These are phyloP conservation scores for Cephalopterus ornatus DNA, from an alignment of 2,113 vertebrate species.

Conservation along the genomic window DNA sequence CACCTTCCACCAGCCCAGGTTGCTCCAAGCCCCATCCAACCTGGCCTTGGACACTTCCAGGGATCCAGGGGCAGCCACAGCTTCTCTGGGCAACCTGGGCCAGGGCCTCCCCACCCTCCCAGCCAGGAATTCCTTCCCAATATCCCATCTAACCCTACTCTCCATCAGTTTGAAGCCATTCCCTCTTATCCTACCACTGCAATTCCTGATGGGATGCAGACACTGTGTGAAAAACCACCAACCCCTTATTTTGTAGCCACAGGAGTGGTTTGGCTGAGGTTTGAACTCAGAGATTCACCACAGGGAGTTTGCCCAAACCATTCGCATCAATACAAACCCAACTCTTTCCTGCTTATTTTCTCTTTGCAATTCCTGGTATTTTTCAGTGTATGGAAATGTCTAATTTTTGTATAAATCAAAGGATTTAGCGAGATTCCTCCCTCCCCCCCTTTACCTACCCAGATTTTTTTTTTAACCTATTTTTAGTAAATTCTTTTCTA, in stretches of 20 bases:
- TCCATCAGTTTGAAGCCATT: neutral
- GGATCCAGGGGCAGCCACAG: neutral
- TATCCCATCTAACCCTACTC: rapidly evolving
- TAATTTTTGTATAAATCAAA: neutral
- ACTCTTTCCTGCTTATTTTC: neutral
- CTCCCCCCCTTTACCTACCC: too few relatives aligned
- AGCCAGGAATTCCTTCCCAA: neutral
- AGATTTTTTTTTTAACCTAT: neutral
- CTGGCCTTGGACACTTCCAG: neutral
- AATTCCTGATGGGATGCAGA: neutral
- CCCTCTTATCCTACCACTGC: neutral
- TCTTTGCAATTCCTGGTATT: neutral
- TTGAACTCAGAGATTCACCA: neutral
- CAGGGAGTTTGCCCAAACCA: neutral
- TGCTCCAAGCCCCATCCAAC: neutral
- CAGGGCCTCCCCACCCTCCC: neutral
- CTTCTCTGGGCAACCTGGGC: neutral
- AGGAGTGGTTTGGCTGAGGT: neutral
- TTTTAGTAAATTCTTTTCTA: neutral
- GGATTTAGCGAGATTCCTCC: neutral
- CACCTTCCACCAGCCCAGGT: neutral
- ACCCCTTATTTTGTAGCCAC: neutral
- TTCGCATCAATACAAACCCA: neutral
- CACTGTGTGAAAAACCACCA: neutral
- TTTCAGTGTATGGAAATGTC: neutral